A percentile compares a stretch with the other conserved stretches of the same genome.
Evolutionary conservation across 2,797 vertebrate genomes (phyloP).

Genomic region (Carcharodon carcharias): DNA sequence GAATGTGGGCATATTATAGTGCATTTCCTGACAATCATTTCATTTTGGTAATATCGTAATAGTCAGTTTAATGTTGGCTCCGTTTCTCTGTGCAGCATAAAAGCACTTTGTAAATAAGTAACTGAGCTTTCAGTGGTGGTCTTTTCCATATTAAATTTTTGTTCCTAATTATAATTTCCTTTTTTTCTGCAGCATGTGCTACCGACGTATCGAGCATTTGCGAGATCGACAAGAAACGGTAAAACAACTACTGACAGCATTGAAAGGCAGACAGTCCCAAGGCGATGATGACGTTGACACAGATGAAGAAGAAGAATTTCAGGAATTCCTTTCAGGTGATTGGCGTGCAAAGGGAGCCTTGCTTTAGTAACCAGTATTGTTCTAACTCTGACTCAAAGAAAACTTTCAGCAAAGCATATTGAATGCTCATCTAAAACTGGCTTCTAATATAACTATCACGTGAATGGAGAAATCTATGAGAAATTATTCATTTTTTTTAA

Average conservation of each 20-base stretch:
- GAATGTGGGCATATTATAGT: neutral
- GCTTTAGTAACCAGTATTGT: constrained; percentile 51
- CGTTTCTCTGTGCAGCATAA: constrained; percentile 39
- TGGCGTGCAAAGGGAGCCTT: constrained; percentile 92
- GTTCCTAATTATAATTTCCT: neutral
- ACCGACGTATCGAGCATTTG: constrained; percentile 78
- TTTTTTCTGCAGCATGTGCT: constrained; percentile 64
- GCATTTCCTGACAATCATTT: neutral
- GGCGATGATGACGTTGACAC: constrained; percentile 55
- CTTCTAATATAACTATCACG: neutral
- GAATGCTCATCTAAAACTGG: neutral
- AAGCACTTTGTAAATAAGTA: neutral
- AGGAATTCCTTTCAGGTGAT: constrained; percentile 77
- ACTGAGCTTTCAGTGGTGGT: neutral
- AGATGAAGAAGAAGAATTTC: constrained; percentile 78
- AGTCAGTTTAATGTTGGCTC: neutral
- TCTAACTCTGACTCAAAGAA: neutral
- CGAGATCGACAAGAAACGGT: constrained; percentile 75
- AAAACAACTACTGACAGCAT: constrained; percentile 56
- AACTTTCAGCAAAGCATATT: neutral
- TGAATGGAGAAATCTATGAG: neutral
- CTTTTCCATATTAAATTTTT: neutral
- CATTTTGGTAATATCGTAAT: neutral
- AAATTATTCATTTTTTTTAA: neutral
- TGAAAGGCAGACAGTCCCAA: constrained; percentile 48